These are phyloP conservation scores for Cryptoblepharus egeriae DNA, from an alignment of 2,797 vertebrate species.

Conservation along the genomic window DNA sequence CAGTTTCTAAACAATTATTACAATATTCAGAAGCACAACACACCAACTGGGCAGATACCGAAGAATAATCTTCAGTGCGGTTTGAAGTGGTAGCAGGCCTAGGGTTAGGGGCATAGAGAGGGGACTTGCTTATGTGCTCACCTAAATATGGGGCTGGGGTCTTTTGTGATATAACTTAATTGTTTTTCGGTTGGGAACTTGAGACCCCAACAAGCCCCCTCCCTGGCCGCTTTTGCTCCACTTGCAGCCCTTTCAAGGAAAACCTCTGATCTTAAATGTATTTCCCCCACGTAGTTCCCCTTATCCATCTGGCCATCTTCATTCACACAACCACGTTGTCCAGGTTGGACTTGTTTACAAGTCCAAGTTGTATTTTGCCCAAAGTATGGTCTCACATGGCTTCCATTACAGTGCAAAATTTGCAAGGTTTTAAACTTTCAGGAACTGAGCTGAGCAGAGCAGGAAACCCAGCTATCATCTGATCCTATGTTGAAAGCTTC, in stretches of 20 bases:
- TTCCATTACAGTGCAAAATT: background rate
- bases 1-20: slow-evolving; percentile 44
- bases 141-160: background rate
- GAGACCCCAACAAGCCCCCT: background rate
- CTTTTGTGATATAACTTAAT: too few species aligned
- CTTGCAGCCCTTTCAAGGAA: background rate
- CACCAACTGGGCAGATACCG: slow-evolving; percentile 24
- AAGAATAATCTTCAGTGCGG: slow-evolving; percentile 15
- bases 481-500: background rate
- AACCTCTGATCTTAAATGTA: background rate
- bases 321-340: background rate
- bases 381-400: background rate
- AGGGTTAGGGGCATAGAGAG: background rate
- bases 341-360: background rate
- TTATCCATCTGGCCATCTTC: background rate
- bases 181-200: too few species aligned
- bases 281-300: background rate
- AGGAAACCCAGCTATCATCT: background rate
- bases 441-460: too few species aligned
- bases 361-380: background rate
- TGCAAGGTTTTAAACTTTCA: background rate
- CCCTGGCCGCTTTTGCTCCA: slow-evolving; percentile 19
- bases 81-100: background rate
- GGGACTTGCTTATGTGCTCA: background rate
- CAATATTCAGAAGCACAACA: slow-evolving; percentile 57